Percentiles rank a stretch among this genome's conserved stretches.
phyloP scores from a whole-genome alignment of 2,113 vertebrate genomes.

The Synodontis membranacea region DNA sequence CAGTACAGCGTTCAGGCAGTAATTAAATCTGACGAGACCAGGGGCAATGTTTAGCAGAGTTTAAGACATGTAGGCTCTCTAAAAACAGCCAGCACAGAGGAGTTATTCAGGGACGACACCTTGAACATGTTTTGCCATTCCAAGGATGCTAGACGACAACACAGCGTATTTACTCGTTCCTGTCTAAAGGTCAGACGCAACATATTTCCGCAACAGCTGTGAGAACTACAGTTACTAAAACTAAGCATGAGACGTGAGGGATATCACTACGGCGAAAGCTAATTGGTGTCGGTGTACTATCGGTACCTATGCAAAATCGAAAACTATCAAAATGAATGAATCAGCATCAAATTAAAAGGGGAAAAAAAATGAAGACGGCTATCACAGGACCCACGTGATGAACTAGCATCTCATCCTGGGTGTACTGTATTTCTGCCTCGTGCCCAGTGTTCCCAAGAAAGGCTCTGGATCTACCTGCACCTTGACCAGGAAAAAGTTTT shows the following conservation, averaged over 20 bases:
- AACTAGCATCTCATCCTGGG: not conserved
- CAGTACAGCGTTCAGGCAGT: not conserved
- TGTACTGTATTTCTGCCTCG: not conserved
- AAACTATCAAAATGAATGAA: not conserved
- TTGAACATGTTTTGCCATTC: not conserved
- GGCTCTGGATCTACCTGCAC: no score
- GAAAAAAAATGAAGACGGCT: not conserved
- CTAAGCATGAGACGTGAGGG: not conserved
- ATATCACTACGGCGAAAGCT: not conserved
- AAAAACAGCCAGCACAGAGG: not conserved
- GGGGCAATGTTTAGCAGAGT: not conserved
- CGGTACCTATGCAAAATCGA: not conserved
- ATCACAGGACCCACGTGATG: no score
- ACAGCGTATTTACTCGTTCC: not conserved
- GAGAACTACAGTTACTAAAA: not conserved
- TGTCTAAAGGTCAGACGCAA: not conserved
- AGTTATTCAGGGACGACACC: not conserved
- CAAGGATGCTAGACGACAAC: not conserved
- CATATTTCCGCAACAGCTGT: not conserved
- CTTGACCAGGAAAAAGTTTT: no score
- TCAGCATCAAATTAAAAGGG: not conserved
- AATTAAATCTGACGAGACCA: not conserved
- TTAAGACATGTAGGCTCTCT: not conserved
- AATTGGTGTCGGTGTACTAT: not conserved
- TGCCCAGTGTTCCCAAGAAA: not conserved